Evolutionary conservation across 2,888 invertebrate genomes (phyloP).

Genomic region (Agrilus biguttatus): DNA sequence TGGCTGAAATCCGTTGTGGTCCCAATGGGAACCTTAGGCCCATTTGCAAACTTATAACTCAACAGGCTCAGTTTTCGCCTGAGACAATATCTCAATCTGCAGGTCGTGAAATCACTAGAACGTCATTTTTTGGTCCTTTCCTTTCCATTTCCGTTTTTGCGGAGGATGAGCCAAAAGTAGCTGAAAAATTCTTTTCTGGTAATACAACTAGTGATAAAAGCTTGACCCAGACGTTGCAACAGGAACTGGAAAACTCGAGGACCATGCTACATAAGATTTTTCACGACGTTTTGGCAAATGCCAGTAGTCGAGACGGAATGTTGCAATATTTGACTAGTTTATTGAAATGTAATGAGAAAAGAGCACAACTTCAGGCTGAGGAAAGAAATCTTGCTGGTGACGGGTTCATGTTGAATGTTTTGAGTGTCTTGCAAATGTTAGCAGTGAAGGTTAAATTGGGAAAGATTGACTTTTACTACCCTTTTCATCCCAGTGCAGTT

Average conservation of each 20-base stretch:
- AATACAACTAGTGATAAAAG: conserved; percentile 46
- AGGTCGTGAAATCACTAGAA: conserved; percentile 66
- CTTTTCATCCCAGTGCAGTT: conserved; percentile 66
- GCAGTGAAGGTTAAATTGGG: conserved; percentile 81
- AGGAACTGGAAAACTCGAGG: conserved; percentile 67
- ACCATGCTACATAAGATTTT: conserved; percentile 65
- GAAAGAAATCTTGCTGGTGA: conserved; percentile 79
- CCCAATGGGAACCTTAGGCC: conserved; percentile 42
- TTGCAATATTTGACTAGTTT: conserved; percentile 67
- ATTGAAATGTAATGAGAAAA: conserved; percentile 67
- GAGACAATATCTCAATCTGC: conserved; percentile 53
- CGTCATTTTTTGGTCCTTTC: conserved; percentile 84
- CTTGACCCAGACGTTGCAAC: conserved; percentile 55
- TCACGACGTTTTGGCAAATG: conserved; percentile 70
- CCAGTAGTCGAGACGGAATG: conserved; percentile 63
- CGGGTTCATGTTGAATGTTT: conserved; percentile 89
- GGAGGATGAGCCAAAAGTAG: conserved; percentile 84
- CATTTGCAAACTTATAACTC: conserved; percentile 51
- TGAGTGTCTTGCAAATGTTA: conserved; percentile 80
- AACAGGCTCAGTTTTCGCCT: conserved; percentile 59
- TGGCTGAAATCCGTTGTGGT: conserved; percentile 64
- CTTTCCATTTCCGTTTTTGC: conserved; percentile 83
- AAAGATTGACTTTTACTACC: conserved; percentile 79
- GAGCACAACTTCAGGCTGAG: conserved; percentile 82
- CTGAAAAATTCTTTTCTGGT: conserved; percentile 51